Conservation (phyloP, 2,113 vertebrate genomes). For the Beaufortia kweichowensis region DNA sequence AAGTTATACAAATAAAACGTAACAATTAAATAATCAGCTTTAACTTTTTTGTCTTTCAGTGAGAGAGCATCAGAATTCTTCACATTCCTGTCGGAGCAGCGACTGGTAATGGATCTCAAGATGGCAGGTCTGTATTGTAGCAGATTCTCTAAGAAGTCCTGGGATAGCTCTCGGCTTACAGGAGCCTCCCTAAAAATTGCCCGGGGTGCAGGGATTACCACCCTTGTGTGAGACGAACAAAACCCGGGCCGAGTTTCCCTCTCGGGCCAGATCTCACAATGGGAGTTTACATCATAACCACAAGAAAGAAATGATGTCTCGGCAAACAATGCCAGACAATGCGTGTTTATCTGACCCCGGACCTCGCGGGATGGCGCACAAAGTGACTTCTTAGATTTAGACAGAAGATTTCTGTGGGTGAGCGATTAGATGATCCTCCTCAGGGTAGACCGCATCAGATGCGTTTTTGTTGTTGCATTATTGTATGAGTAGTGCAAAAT, state of each 20-base stretch:
- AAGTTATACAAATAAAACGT: neutral
- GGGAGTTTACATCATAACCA: slow-evolving; percentile 66
- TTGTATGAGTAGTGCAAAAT: neutral
- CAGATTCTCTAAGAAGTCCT: slow-evolving; percentile 53
- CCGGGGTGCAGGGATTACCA: slow-evolving; percentile 62
- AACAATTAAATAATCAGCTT: slow-evolving; percentile 26
- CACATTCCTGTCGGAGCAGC: slow-evolving; percentile 70
- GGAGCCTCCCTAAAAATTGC: slow-evolving; percentile 66
- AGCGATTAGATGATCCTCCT: slow-evolving; percentile 12
- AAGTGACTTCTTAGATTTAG: slow-evolving; percentile 73
- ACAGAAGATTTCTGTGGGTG: slow-evolving; percentile 1
- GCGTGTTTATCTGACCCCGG: slow-evolving; percentile 73
- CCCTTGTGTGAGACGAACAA: slow-evolving; percentile 49
- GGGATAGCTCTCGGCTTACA: slow-evolving; percentile 56
- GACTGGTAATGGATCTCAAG: slow-evolving; percentile 71
- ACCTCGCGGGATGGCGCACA: slow-evolving; percentile 68
- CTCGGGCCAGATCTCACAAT: slow-evolving; percentile 59
- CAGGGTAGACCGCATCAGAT: neutral
- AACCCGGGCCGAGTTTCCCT: slow-evolving; percentile 45
- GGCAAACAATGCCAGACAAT: slow-evolving; percentile 70
- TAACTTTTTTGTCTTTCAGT: slow-evolving; percentile 22
- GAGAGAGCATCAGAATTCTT: slow-evolving; percentile 64
- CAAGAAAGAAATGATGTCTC: slow-evolving; percentile 64
- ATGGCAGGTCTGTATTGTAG: slow-evolving; percentile 65
- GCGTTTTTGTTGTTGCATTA: neutral